Base-by-base conservation (phyloP, 2,797 vertebrate species). In the Xenopus petersii region DNA sequence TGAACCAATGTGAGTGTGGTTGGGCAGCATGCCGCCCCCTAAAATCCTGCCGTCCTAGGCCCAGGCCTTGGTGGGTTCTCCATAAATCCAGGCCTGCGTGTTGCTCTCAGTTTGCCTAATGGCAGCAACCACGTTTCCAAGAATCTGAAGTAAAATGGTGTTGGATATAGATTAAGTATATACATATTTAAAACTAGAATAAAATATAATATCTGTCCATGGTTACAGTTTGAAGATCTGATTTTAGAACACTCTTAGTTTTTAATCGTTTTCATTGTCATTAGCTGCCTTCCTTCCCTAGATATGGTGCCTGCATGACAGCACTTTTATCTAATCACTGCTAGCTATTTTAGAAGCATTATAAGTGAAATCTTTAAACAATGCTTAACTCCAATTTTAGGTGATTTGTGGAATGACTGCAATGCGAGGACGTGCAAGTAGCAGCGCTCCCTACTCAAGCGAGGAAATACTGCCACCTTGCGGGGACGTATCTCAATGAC, bases 401-500 rank as follows among this genome's bases (percentile, higher is more conserved):
- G 51, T 36, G 13, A 80, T 81, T 81, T 81, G 70, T 48, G 78
- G 47, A 82, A 76, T 81, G 71, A 49, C 79, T 26, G 84, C 80
- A 75, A 76, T 75, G 77, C 75, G 70, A 51, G 78, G 75, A 81
- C 74, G 79, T 68, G 75, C 66, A 82, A 73, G 79, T 82, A 5
- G 75, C 73, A 73, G 79, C 80, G 75, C 81, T 9, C 64, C 59
- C 63, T 70, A 65, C 56, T 62, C 56, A 49, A 55, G 74, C 83
- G 79, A 84, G 87, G 78, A 77, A 82, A 85, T 84, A 63, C 86
- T 85, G 89, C 89, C 91, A 88, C 83, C 89, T 36, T 81, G 89
- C 87, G 90, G 89, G 26, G 42, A 76, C 81, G 66, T 79, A 76
- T 4, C 4, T n/a, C 7, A 8, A 17, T 8, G 4, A 17, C 49